Evolutionary conservation across 2,113 vertebrate genomes (phyloP), one percentile per base, ranked within the genome.

Genomic region (Callopanchax toddi): DNA sequence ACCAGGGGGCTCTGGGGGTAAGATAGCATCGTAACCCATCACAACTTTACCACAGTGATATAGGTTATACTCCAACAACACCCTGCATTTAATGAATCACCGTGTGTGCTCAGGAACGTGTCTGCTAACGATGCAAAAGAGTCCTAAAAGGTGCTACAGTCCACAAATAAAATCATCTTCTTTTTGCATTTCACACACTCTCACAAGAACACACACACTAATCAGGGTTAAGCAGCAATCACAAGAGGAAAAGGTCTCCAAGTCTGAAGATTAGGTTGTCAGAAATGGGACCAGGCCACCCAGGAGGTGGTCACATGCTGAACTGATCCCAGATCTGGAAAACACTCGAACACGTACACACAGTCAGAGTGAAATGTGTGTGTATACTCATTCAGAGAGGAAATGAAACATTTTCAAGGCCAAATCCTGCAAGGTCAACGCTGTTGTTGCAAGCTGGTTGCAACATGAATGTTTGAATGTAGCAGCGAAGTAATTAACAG

Each of bases 221-320:
- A 87, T 86, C 79, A 62, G 69, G 48, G 55, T 49, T 21, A 70
- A 60, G 60, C 65, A 64, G 78, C 66, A 75, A 79, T 42, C 65
- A 54, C 61, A 57, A 23, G 64, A 74, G 72, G 61, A 53, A 66
- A 80, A 83, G 76, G 85, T 78, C 77, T 57, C 52, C 42, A 36
- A 53, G 60, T 74, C 71, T 82, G 84, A 85, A 89, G 76, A 70
- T 44, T 67, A 63, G 11, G 11, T 2, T 76, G 78, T 74, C 76
- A 63, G 74, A 65, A 69, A 60, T 40, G 74, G 62, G 55, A 67
- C 53, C 48, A 39, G 83, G 75, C 74, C 83, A 85, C 87, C 83
- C 82, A 82, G 55, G 58, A 71, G 57, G 69, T 40, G 63, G 81
- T 87, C 81, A 86, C 84, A 88, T 88, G 87, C 64, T 79, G 52